Conservation (phyloP, 2,888 invertebrate species). For the Lingula anatina region DNA sequence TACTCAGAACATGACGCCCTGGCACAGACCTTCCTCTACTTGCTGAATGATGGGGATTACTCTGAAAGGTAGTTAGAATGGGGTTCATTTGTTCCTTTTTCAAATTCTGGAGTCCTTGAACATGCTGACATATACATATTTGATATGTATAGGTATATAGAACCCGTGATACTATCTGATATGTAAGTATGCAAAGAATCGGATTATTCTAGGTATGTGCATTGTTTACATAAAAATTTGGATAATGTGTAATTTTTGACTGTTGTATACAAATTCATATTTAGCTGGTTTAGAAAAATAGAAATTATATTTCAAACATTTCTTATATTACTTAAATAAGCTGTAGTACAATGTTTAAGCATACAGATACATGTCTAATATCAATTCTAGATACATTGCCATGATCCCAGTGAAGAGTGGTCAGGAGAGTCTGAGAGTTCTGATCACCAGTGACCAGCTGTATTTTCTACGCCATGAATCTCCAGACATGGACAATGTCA, state of each 20-base stretch:
- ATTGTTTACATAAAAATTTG: no score
- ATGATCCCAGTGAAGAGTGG: slow-evolving; percentile 73
- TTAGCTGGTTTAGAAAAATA: no score
- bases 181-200: no score
- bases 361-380: no score
- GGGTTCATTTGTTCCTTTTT: no score
- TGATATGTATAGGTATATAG: neutral
- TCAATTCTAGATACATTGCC: slow-evolving; percentile 73
- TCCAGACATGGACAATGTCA: slow-evolving; percentile 33
- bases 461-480: slow-evolving; percentile 63
- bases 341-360: no score
- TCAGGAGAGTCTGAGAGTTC: slow-evolving; percentile 70
- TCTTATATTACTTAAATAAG: no score
- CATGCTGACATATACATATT: neutral
- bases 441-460: slow-evolving; percentile 71
- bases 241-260: no score
- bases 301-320: no score
- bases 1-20: slow-evolving; percentile 72
- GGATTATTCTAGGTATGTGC: no score
- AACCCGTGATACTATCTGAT: no score
- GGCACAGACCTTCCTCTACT: slow-evolving; percentile 76
- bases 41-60: slow-evolving; percentile 68
- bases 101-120: neutral
- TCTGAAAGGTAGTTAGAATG: slow-evolving; percentile 60
- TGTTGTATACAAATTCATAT: no score